Evolutionary conservation across 2,888 invertebrate genomes (phyloP).

Genomic region (Cerastoderma edule): DNA sequence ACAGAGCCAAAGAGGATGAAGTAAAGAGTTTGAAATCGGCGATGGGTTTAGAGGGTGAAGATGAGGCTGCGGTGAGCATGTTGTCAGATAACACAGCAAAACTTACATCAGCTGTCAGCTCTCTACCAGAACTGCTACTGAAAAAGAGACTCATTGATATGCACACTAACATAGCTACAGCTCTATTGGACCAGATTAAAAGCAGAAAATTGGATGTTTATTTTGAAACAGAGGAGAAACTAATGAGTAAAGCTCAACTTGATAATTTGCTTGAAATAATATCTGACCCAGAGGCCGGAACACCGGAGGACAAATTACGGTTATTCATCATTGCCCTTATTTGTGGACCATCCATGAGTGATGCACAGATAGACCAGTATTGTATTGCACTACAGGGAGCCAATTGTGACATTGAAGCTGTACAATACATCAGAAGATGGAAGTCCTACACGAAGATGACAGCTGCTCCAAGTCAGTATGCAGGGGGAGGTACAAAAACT

Average conservation of each 20-base stretch:
- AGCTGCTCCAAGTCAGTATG: constrained; percentile 88
- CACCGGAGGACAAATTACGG: constrained; percentile 95
- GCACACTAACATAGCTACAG: constrained; percentile 98
- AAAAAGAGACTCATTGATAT: constrained; percentile 98
- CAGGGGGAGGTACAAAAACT: constrained; percentile 95
- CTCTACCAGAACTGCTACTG: constrained; percentile 97
- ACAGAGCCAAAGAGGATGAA: constrained; percentile 96
- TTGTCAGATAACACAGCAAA: constrained; percentile 88
- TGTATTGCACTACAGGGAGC: constrained; percentile 90
- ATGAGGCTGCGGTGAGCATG: constrained; percentile 89
- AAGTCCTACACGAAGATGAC: constrained; percentile 93
- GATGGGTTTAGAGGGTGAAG: constrained; percentile 97
- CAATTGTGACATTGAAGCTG: constrained; percentile 93
- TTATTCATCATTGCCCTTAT: constrained; percentile 95
- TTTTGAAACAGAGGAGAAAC: constrained; percentile 99
- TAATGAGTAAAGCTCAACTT: constrained; percentile 89
- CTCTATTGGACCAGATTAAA: constrained; percentile 86
- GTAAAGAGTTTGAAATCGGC: constrained; percentile 96
- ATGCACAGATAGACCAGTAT: constrained; percentile 93
- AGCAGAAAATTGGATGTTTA: constrained; percentile 96
- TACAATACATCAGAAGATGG: constrained; percentile 96
- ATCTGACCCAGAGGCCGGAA: constrained; percentile 93
- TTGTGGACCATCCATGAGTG: constrained; percentile 91
- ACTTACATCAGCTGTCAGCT: constrained; percentile 95
- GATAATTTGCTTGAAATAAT: constrained; percentile 95